phyloP scores from a whole-genome alignment of 2,888 invertebrate genomes.

The Limenitis camilla region DNA sequence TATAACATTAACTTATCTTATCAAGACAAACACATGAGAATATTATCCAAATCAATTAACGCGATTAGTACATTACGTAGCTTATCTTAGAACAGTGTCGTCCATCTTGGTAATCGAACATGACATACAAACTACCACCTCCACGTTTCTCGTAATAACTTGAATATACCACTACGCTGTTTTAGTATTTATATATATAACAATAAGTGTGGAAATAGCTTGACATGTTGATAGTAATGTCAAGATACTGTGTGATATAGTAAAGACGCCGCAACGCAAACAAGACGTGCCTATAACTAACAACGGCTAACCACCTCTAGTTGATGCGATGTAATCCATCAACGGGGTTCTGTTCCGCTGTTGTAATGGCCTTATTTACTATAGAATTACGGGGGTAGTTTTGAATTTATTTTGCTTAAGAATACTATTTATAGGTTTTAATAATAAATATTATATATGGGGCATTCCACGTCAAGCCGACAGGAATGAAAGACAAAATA shows the following conservation, averaged over 20 bases:
- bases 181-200: neutral
- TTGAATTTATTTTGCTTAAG: neutral
- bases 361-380: slow-evolving; percentile 9
- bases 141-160: neutral
- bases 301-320: slow-evolving; percentile 16
- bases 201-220: neutral
- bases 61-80: slow-evolving; percentile 21
- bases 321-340: slow-evolving; percentile 18
- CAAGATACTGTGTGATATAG: neutral
- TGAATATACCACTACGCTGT: neutral
- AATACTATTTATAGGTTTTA: neutral
- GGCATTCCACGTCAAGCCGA: no score
- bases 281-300: slow-evolving; percentile 19
- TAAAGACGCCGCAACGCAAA: slow-evolving; percentile 14
- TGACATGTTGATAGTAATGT: neutral
- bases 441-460: no score
- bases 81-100: slow-evolving; percentile 18
- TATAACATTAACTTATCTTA: slow-evolving; percentile 1
- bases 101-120: slow-evolving; percentile 24
- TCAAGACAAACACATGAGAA: slow-evolving; percentile 6
- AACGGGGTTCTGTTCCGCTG: slow-evolving; percentile 7
- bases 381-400: neutral
- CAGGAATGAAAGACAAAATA: no score
- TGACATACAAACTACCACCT: slow-evolving; percentile 14
- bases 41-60: slow-evolving; percentile 21